Evolutionary conservation across 2,797 vertebrate species (phyloP), one percentile per base, ranked within the genome.

Genomic region (Cirrhinus molitorella): DNA sequence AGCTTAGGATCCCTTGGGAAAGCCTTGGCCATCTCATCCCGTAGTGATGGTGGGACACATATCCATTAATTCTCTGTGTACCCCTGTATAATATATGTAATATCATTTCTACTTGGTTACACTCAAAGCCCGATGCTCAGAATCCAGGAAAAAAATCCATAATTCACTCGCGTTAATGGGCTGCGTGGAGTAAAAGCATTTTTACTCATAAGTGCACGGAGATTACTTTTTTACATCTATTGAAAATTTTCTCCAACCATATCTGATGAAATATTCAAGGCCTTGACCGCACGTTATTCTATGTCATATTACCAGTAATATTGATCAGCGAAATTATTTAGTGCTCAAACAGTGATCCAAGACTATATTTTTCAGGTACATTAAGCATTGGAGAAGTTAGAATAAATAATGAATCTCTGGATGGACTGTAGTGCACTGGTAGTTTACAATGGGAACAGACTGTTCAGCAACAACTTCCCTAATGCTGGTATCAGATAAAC

Each of bases 111-210:
- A 84, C 79, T 83, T 74, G 55, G 84, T 90, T 84, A 82, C 84
- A 81, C 84, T 87, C 80, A 85, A 73, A 83, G 80, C 79, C 81
- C 40, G 83, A 84, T 84, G 84, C 59, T 86, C 77, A 79, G 61
- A 89, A 88, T 87, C 70, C 65, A 68, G 61, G 25, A 86, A 70
- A 87, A 59, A 83, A 88, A 92, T 89, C 75, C 86, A 90, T 90
- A 89, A 90, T 92, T 91, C 87, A 91, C 70, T 81, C 61, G 57
- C 65, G 84, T 67, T 89, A 90, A 91, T 90, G 86, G 88, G 84
- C 87, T 76, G 83, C 65, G 65, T 79, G 79, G 78, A 86, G 83
- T 73, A 68, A 79, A 86, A 85, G 66, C 34, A 67, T 51, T 67
- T 80, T 82, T 88, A 82, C 72, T 84, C 85, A 87, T 87, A 86